Base-by-base conservation (phyloP, 2,797 vertebrate species). In the Enteromius treurensis region DNA sequence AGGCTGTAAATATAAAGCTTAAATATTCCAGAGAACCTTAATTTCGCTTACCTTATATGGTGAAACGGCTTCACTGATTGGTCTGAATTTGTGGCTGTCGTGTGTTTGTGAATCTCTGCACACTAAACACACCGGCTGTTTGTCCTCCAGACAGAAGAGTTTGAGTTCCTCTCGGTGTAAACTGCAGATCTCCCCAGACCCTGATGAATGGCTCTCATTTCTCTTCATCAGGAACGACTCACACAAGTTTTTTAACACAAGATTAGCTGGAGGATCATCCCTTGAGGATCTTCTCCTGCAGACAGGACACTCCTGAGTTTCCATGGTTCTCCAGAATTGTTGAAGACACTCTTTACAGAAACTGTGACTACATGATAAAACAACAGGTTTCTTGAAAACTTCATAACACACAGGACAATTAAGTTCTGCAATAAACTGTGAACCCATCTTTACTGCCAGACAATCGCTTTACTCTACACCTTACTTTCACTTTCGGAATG, bases 211-310 rank as follows among this genome's bases (percentile, higher is more conserved):
- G 11, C 10, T 62, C 23, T 62, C 23, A 3, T 15, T 62, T 5
- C 17, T 37, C 32, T 34, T 7, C 32, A 7, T 40, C 37, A 8
- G 7, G 7, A 40, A 9, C 0, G 37, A 8, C 37, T 40, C 37
- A 40, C 37, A 40, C 7, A 40, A 5, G 7, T 40, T 40, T 8
- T 40, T 6, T 40, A 40, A 40, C 1, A 2, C 7, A 1, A 9
- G 8, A 40, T 40, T 40, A 40, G 0, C 0, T 0, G 37, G 7
- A 40, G 37, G 37, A 2, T 40, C 37, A 0, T 2, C 7, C 1
- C 8, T 40, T 1, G 37, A 40, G 37, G 37, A 40, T 40, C 37
- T 40, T 40, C 37, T 40, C 37, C 8, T 40, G 37, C 37, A 73
- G 47, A 73, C 17, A 51, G 45, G 29, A 21, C 45, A 73, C 37